Evolutionary conservation across 2,888 invertebrate species (phyloP).

Genomic region (Lasioglossum leucozonium): DNA sequence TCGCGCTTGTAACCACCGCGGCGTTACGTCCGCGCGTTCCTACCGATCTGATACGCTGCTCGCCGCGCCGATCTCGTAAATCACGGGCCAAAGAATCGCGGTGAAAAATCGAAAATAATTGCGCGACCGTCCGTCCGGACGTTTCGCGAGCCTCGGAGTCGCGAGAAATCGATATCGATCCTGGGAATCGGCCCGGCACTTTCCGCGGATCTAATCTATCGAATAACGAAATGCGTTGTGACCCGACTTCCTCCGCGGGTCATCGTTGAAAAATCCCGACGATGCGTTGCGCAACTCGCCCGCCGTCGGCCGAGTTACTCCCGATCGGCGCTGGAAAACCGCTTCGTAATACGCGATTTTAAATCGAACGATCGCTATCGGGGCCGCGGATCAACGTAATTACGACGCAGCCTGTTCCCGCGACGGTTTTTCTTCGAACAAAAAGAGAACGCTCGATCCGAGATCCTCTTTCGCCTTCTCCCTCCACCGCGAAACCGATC

Average conservation of each 20-base stretch:
- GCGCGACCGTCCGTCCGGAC: background rate
- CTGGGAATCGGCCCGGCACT: background rate
- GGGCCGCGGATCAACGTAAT: slow-evolving; percentile 48
- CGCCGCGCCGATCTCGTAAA: background rate
- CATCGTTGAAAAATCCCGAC: background rate
- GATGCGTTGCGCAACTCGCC: slow-evolving; percentile 23
- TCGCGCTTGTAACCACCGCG: background rate
- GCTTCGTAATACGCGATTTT: slow-evolving; percentile 24
- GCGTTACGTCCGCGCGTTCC: slow-evolving; percentile 16
- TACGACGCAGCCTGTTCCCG: slow-evolving; percentile 31
- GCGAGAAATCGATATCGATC: background rate
- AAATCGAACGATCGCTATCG: slow-evolving; percentile 65
- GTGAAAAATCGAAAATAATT: background rate
- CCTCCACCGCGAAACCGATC: background rate
- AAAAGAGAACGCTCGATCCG: background rate
- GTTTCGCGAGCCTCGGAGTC: background rate
- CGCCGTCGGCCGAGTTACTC: slow-evolving; percentile 26
- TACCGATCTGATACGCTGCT: slow-evolving; percentile 9
- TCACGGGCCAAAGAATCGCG: background rate
- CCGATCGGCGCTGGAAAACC: slow-evolving; percentile 8
- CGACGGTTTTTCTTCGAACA: slow-evolving; percentile 28
- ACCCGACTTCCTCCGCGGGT: background rate
- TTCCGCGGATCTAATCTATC: background rate
- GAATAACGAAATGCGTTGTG: background rate
- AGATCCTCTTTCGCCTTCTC: background rate